Base-by-base conservation (phyloP, 2,797 vertebrate species). In the Apodemus agrarius region DNA sequence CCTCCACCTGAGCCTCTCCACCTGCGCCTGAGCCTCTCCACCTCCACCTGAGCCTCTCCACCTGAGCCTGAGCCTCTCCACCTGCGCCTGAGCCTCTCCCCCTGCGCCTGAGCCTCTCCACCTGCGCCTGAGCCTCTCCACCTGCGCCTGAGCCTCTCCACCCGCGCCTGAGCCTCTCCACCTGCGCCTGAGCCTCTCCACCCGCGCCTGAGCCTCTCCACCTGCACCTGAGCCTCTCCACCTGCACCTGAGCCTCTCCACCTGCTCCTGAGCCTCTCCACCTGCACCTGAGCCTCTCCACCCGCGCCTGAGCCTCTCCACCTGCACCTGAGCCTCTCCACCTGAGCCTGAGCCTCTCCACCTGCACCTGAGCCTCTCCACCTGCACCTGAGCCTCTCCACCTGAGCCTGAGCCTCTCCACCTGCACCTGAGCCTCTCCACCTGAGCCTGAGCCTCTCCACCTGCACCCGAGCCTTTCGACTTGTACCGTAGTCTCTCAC, bases 401-500 rank as follows among this genome's bases (percentile, higher is more conserved):
- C 11, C 63, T 16, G 22, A 0, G 6, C 59, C 46, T 26, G 16
- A 11, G n/a, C 29, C 65, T 31, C 29, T 40, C 13, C 7, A 29
- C 49, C 65, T 54, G 34, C 11, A 54, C n/a, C 78, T 40, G 24
- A 34, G 6, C n/a, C 1, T 13, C 46, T 17, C 61, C 10, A 52
- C 61, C 46, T 91, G 89, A 1, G 43, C 78, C 59, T 5, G 24
- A 21, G 2, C 7, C 46, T 49, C 31, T 26, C 16, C 3, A 21
- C 11, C 74, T 37, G 1, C 5, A 19, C 14, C 37, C 2, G 16
- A 34, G n/a, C 1, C 12, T 12, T 24, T 46, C 16, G 17, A 31
- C 49, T 37, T 52, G 3, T 31, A 54, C 6, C n/a, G 0, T 0
- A 3, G 1, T 6, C 37, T 49, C 8, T 59, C n/a, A 12, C 34